Percentiles rank a stretch among this genome's conserved stretches.
Evolutionary conservation across 2,888 invertebrate species (phyloP).

Genomic region (Syritta pipiens): DNA sequence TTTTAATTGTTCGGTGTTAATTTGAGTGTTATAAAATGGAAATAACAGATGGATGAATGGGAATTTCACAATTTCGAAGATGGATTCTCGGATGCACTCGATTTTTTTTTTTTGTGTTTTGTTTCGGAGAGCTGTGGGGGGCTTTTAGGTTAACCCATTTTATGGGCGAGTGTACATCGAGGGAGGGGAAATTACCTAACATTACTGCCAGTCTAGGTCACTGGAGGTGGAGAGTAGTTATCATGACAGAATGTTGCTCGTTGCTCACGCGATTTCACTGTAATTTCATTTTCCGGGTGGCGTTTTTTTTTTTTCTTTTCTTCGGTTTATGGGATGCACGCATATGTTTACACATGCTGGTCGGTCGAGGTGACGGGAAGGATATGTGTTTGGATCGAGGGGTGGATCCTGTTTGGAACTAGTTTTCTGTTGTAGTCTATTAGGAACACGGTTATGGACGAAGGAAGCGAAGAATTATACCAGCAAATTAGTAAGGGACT

Average conservation of each 20-base stretch:
- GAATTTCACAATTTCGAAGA: constrained; percentile 51
- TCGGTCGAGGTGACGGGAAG: no score
- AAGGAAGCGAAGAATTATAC: no score
- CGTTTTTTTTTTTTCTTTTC: neutral
- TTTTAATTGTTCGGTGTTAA: constrained; percentile 66
- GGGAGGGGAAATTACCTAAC: constrained; percentile 49
- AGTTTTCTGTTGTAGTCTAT: no score
- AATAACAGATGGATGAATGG: constrained; percentile 24
- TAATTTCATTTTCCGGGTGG: constrained; percentile 2
- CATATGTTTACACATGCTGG: no score
- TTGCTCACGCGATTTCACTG: constrained; percentile 24
- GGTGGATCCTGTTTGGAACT: no score
- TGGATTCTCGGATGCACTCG: constrained; percentile 10
- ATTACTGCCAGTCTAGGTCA: constrained; percentile 25
- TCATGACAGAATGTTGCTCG: neutral
- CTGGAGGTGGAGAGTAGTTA: neutral
- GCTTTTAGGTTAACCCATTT: constrained; percentile 38
- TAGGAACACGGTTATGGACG: no score
- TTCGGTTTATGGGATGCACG: no score
- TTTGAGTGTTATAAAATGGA: constrained; percentile 62
- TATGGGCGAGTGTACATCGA: constrained; percentile 30
- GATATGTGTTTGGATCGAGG: no score
- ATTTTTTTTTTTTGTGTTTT: neutral
- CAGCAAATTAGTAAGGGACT: no score
- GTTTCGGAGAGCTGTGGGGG: neutral